phyloP scores from a whole-genome alignment of 2,888 invertebrate species.

The Philaethria dido region DNA sequence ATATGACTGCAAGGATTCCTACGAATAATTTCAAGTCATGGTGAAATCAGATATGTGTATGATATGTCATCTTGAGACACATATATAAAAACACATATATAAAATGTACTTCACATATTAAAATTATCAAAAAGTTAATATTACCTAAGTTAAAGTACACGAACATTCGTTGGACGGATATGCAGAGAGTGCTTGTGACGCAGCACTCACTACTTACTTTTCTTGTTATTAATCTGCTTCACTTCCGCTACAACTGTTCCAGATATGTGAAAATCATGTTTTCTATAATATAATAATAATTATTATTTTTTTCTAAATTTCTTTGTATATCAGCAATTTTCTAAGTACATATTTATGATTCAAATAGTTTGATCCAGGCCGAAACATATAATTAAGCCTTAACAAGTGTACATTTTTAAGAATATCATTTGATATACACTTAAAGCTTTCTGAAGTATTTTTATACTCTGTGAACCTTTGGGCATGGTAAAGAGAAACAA shows the following conservation, averaged over 20 bases:
- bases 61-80: too few relatives aligned
- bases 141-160: slow-evolving; percentile 19
- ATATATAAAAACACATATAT: too few relatives aligned
- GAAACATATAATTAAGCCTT: too few relatives aligned
- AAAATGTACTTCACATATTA: too few relatives aligned
- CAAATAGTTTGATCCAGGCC: too few relatives aligned
- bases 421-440: too few relatives aligned
- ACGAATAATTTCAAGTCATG: too few relatives aligned
- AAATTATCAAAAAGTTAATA: slow-evolving; percentile 7
- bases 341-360: too few relatives aligned
- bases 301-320: not conserved
- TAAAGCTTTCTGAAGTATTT: not conserved
- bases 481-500: slow-evolving; percentile 70
- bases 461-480: slow-evolving; percentile 51
- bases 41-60: not conserved
- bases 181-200: slow-evolving; percentile 8
- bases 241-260: slow-evolving; percentile 7
- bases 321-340: too few relatives aligned
- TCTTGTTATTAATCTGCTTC: slow-evolving; percentile 5
- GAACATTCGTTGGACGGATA: slow-evolving; percentile 8
- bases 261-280: slow-evolving; percentile 4
- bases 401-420: too few relatives aligned
- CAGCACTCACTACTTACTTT: not conserved
- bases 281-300: too few relatives aligned
- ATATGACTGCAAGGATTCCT: too few relatives aligned